Evolutionary conservation across 2,888 invertebrate species (phyloP).

Genomic region (Suillia variegata): DNA sequence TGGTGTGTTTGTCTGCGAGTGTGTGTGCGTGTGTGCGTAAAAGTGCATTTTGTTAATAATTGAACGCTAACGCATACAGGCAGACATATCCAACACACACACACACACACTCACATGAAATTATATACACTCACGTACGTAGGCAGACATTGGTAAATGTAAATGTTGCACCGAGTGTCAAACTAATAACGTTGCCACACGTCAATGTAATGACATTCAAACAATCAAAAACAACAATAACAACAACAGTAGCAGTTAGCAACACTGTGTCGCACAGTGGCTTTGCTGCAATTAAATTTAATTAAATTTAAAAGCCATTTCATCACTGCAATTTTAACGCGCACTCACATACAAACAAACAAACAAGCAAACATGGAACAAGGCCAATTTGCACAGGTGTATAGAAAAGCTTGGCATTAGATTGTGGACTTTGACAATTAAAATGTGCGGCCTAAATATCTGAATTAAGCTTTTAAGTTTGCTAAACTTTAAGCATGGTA

Average conservation of each 20-base stretch:
- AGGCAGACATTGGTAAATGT: conserved; percentile 12
- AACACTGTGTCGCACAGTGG: background rate
- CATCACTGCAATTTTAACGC: no score
- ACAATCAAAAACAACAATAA: no score
- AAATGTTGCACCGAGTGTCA: conserved; percentile 27
- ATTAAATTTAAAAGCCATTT: no score
- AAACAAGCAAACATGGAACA: no score
- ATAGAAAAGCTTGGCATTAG: no score
- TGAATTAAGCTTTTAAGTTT: no score
- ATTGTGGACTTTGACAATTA: no score
- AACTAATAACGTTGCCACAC: conserved; percentile 29
- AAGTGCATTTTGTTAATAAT: background rate
- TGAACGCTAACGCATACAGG: background rate
- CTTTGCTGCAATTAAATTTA: conserved; percentile 8
- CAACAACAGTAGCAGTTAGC: no score
- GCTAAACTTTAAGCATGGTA: no score
- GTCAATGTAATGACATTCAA: conserved; percentile 29
- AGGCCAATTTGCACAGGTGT: no score
- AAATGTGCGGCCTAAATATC: no score
- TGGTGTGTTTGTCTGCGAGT: background rate
- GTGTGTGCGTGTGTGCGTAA: background rate
- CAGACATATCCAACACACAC: background rate
- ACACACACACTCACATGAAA: background rate
- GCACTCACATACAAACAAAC: no score
- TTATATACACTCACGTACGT: background rate